A percentile compares a stretch with the other conserved stretches of the same genome.
phyloP scores from a whole-genome alignment of 2,113 vertebrate genomes.

The Desmodus rotundus region DNA sequence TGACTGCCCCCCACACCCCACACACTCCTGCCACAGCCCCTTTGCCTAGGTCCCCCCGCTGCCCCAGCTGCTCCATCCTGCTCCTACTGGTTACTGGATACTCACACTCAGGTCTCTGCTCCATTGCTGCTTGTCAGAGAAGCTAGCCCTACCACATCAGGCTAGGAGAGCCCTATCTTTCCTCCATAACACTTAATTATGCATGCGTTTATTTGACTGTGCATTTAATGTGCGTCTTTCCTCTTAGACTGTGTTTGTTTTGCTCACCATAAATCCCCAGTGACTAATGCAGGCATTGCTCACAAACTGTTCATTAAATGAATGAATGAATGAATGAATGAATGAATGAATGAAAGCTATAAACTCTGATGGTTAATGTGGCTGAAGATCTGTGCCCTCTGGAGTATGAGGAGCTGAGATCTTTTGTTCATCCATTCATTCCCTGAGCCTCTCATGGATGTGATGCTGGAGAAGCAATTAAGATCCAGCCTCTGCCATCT shows the following conservation, averaged over 20 bases:
- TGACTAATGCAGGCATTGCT: neutral
- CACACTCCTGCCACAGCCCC: accelerated
- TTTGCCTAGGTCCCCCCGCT: neutral
- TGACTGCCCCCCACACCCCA: neutral
- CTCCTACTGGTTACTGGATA: neutral
- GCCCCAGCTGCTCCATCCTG: neutral
- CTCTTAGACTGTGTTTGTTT: neutral
- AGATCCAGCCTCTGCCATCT: neutral
- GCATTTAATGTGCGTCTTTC: neutral
- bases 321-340: conserved; percentile 16
- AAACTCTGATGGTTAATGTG: neutral
- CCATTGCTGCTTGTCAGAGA: neutral
- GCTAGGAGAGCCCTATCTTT: neutral
- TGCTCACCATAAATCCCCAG: neutral
- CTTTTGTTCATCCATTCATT: neutral
- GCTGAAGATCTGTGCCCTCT: neutral
- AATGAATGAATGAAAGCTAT: neutral
- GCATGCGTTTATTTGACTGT: neutral
- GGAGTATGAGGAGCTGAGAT: neutral
- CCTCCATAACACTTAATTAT: neutral
- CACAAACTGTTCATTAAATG: neutral
- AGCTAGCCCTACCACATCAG: neutral
- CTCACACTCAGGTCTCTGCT: neutral
- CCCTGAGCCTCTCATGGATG: neutral
- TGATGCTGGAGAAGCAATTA: neutral